A percentile compares a stretch with the other conserved stretches of the same genome.
Conservation (phyloP, 2,888 invertebrate species). For the Sericinus montela region DNA sequence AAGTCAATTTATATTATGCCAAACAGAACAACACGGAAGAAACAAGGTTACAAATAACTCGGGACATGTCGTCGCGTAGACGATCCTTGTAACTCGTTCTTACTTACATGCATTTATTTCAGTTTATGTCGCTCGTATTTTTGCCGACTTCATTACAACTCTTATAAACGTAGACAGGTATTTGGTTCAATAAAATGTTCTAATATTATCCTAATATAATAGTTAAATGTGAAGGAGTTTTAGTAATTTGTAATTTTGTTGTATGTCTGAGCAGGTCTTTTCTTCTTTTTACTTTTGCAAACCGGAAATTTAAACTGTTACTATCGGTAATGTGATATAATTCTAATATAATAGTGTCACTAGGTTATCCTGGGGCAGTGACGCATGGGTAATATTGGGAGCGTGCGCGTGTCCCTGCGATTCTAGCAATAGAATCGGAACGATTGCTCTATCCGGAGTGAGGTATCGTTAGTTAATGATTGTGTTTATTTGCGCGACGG, state of each 20-base stretch:
- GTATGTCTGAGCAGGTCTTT: too few relatives aligned
- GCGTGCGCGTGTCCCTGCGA: slow-evolving; percentile 24
- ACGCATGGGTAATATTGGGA: neutral
- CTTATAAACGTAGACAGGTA: neutral
- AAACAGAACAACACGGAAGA: slow-evolving; percentile 1
- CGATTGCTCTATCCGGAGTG: slow-evolving; percentile 75
- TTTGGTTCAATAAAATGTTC: too few relatives aligned
- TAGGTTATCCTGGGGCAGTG: slow-evolving; percentile 8
- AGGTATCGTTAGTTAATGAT: slow-evolving; percentile 77
- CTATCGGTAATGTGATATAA: slow-evolving; percentile 11
- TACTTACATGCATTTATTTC: slow-evolving; percentile 4
- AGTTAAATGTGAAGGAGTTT: too few relatives aligned
- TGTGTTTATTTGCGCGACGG: slow-evolving; percentile 73
- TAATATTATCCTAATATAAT: too few relatives aligned
- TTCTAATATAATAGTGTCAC: slow-evolving; percentile 10
- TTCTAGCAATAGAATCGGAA: slow-evolving; percentile 61
- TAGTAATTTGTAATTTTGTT: too few relatives aligned
- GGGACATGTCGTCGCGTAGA: neutral
- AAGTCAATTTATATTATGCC: too few relatives aligned
- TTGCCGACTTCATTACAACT: neutral
- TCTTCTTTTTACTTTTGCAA: too few relatives aligned
- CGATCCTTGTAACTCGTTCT: slow-evolving; percentile 4
- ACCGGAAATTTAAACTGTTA: too few relatives aligned
- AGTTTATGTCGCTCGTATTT: slow-evolving; percentile 1
- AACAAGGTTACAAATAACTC: neutral